Conservation (phyloP, 2,888 invertebrate genomes). For the Scaptomyza tumidula region DNA sequence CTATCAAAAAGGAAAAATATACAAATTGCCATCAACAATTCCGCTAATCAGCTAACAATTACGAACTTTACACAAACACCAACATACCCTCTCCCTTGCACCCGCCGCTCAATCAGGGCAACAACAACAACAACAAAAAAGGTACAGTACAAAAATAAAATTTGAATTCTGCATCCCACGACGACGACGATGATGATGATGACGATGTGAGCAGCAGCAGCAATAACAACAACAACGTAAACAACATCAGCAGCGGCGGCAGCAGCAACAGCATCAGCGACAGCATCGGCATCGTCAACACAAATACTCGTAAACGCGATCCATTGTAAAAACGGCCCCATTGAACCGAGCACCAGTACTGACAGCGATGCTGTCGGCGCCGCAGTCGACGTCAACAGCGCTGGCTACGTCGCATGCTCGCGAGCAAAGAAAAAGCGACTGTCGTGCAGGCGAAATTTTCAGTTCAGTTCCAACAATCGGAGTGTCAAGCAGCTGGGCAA, state of each 20-base stretch:
- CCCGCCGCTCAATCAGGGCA: constrained; percentile 23
- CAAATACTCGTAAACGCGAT: constrained; percentile 35
- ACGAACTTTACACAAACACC: constrained; percentile 8
- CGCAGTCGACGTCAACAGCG: constrained; percentile 37
- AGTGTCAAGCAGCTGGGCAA: constrained; percentile 61
- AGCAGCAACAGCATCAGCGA: constrained; percentile 2
- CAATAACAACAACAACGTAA: neutral
- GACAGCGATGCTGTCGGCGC: constrained; percentile 32
- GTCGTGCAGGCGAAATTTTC: constrained; percentile 74
- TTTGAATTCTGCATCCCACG: constrained; percentile 73
- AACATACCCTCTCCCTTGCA: constrained; percentile 28
- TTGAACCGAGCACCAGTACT: constrained; percentile 47
- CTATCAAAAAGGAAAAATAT: neutral
- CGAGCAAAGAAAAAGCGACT: constrained; percentile 81
- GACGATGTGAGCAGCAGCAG: constrained; percentile 1
- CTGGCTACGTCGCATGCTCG: constrained; percentile 47
- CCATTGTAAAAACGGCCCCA: constrained; percentile 54
- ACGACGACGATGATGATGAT: constrained; percentile 3
- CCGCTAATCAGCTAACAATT: neutral
- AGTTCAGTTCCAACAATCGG: constrained; percentile 82
- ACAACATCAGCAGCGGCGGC: constrained; percentile 3
- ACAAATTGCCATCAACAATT: neutral
- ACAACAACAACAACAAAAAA: constrained; percentile 42
- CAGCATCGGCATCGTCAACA: constrained; percentile 17
- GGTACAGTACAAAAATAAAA: constrained; percentile 69